A percentile compares a stretch with the other conserved stretches of the same genome.
phyloP scores from a whole-genome alignment of 1,140 invertebrate species.

The Paraescarpia echinospica region DNA sequence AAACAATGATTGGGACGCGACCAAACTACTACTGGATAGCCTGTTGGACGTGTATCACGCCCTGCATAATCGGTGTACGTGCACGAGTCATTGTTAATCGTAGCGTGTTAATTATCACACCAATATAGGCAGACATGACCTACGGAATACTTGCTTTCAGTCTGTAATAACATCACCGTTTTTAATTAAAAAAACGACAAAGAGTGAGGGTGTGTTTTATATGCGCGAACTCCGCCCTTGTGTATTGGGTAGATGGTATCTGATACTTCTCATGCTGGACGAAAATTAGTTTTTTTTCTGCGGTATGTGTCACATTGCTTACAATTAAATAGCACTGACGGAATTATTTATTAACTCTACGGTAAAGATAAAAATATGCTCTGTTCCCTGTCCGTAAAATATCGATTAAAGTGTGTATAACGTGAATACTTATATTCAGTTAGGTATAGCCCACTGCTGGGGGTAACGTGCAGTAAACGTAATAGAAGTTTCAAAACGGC shows the following conservation, averaged over 20 bases:
- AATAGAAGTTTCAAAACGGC: not conserved
- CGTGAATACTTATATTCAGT: not conserved
- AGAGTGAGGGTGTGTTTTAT: too few species aligned
- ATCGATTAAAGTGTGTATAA: not conserved
- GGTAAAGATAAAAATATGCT: not conserved
- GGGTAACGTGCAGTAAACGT: not conserved
- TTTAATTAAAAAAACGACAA: too few species aligned
- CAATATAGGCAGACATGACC: not conserved
- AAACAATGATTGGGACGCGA: conserved; percentile 23
- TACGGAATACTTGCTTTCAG: too few species aligned
- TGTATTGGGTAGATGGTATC: too few species aligned
- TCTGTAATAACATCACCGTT: too few species aligned
- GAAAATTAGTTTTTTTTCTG: too few species aligned
- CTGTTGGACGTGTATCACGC: conserved; percentile 26
- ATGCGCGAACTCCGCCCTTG: too few species aligned
- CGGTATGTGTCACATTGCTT: too few species aligned
- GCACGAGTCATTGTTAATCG: not conserved
- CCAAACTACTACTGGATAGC: conserved; percentile 30
- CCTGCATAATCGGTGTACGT: conserved; percentile 20
- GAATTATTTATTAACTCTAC: too few species aligned
- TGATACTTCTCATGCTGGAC: too few species aligned
- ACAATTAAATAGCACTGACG: too few species aligned
- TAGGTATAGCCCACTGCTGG: not conserved
- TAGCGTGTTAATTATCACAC: not conserved
- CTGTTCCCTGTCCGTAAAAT: not conserved